Evolutionary conservation across 2,113 vertebrate species (phyloP), one percentile per base, ranked within the genome.

Genomic region (Oophaga pumilio): DNA sequence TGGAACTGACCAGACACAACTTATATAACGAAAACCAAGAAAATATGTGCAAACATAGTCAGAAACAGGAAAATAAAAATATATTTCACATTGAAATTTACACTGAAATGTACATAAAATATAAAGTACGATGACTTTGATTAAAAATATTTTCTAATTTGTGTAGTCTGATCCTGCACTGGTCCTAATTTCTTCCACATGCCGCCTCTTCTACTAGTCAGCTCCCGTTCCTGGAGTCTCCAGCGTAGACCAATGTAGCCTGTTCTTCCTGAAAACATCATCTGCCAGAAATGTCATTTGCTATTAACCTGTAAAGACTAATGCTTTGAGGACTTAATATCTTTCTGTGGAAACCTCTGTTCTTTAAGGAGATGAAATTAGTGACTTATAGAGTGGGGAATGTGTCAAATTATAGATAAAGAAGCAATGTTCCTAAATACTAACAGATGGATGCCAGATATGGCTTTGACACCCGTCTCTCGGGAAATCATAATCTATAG

Each of bases 391-490:
- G 84, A 28, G 64, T 14, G 15, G 53, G 26, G 71, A 66, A 82
- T 50, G 84, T 43, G 56, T 76, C 15, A 85, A 33, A 85, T 82
- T 82, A 85, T 74, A 73, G 71, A 85, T 76, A 85, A 85, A 85
- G 52, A 53, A 85, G 84, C 56, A 85, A 49, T 43, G 52, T 64
- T 85, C 69, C 84, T 66, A 84, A 84, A 80, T 68, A 52, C 79
- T 89, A 66, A 68, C 89, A 76, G 84, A 86, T 88, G 88, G 33
- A 22, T 66, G n/a, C 22, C 83, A 49, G 4, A 50, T 64, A 24
- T 14, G 13, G 0, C 18, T 13, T n/a, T 80, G 26, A 24, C 66
- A 56, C 33, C 53, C 18, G 68, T 17, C 52, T 76, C 56, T 43
- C 8, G 56, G 83, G 83, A 49, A 50, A 60, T 24, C 4, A 73